Evolutionary conservation across 2,888 invertebrate species (phyloP).

Genomic region (Adineta ricciae): DNA sequence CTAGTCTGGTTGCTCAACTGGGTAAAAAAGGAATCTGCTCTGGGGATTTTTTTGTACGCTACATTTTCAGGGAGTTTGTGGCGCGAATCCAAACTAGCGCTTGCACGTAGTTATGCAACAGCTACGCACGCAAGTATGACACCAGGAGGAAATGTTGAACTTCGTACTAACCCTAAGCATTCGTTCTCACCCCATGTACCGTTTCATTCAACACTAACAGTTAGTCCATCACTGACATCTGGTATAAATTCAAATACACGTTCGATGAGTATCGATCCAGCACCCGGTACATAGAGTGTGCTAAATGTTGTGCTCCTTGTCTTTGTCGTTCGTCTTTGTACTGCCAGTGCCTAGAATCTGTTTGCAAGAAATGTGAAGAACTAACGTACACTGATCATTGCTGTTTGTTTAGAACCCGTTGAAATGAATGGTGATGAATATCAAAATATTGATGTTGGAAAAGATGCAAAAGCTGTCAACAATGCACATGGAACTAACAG

Average conservation of each 20-base stretch:
- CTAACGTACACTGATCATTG: not conserved
- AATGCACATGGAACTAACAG: not conserved
- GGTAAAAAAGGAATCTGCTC: not conserved
- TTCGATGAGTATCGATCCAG: not conserved
- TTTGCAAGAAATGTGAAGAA: not conserved
- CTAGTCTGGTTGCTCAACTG: slow-evolving; percentile 27
- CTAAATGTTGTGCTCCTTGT: not conserved
- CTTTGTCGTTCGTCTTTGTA: not conserved
- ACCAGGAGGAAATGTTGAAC: not conserved
- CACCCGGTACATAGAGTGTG: not conserved
- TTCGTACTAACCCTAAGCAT: not conserved
- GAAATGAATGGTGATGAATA: not conserved
- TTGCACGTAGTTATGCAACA: slow-evolving; percentile 8
- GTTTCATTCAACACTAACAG: not conserved
- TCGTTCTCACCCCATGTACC: not conserved
- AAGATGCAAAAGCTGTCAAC: not conserved
- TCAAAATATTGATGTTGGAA: not conserved
- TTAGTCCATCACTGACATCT: not conserved
- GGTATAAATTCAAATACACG: not conserved
- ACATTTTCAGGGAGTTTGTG: slow-evolving; percentile 29
- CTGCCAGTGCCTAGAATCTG: not conserved
- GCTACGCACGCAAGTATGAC: not conserved
- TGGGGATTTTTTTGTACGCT: too few relatives aligned
- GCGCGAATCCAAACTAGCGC: slow-evolving; percentile 28
- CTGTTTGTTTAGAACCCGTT: not conserved